Evolutionary conservation across 2,113 vertebrate species (phyloP).

Genomic region (Gymnogyps californianus): DNA sequence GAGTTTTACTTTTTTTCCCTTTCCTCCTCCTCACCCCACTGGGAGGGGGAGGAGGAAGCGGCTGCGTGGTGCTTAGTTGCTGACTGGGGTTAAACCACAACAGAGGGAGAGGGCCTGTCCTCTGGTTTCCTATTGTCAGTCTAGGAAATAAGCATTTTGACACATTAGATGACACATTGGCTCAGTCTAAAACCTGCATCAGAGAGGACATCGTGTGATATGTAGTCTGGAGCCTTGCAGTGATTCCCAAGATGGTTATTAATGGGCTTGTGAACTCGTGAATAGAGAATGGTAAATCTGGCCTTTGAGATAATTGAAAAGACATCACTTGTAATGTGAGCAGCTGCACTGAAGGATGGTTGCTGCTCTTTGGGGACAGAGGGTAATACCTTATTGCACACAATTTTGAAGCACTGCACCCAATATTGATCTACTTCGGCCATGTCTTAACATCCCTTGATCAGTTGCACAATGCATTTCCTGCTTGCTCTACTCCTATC

Average conservation of each 20-base stretch:
- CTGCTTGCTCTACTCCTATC: neutral
- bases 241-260: conserved; percentile 39
- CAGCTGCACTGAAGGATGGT: neutral
- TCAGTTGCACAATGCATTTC: neutral
- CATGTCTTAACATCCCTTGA: neutral
- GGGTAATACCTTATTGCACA: neutral
- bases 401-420: neutral
- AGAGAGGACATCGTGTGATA: neutral
- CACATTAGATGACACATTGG: conserved; percentile 2
- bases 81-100: too few relatives aligned
- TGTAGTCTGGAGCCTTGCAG: neutral
- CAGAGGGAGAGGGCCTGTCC: neutral
- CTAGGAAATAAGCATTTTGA: conserved; percentile 45
- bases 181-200: conserved; percentile 18
- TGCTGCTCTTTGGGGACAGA: neutral
- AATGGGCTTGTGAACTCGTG: conserved; percentile 51
- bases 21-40: too few relatives aligned
- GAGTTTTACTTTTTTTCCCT: too few relatives aligned
- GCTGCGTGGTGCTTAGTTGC: too few relatives aligned
- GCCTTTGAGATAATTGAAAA: conserved; percentile 52
- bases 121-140: neutral
- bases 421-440: neutral
- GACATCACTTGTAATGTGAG: conserved; percentile 32
- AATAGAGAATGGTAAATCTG: conserved; percentile 38
- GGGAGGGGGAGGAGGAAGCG: too few relatives aligned